These are phyloP conservation scores for Porites rus DNA, from an alignment of 92 coral and sea anemone genomes.

Conservation along the genomic window DNA sequence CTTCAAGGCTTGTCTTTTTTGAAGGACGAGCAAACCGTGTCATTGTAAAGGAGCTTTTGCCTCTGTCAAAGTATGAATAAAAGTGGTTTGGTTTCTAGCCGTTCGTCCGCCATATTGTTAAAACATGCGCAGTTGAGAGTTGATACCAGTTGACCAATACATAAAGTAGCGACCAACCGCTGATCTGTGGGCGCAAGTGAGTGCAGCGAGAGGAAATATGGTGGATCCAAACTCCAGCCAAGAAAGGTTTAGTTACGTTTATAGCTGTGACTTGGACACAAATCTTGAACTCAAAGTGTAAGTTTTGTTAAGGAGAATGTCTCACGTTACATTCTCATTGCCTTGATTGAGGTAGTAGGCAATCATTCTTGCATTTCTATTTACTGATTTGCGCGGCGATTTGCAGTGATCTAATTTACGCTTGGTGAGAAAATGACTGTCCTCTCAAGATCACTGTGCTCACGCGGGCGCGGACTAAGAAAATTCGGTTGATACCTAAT, in stretches of 20 bases:
- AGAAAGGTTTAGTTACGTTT: conserved; percentile 91
- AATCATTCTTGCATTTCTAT: background rate
- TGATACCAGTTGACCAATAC: too few relatives aligned
- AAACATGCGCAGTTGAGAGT: conserved; percentile 1
- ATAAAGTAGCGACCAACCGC: background rate
- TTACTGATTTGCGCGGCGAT: too few relatives aligned
- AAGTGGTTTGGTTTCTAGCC: background rate
- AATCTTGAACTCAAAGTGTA: conserved; percentile 96
- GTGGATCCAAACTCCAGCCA: conserved; percentile 54
- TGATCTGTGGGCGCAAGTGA: conserved; percentile 6
- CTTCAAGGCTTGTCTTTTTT: conserved; percentile 87
- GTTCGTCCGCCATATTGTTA: conserved; percentile 26
- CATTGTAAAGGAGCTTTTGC: conserved; percentile 41
- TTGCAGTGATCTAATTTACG: too few relatives aligned
- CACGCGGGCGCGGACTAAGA: too few relatives aligned
- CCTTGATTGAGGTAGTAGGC: background rate
- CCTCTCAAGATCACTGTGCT: too few relatives aligned
- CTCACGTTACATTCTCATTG: background rate
- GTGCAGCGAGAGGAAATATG: conserved; percentile 36
- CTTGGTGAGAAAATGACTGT: too few relatives aligned
- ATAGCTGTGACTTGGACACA: conserved; percentile 95
- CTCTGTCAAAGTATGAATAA: background rate
- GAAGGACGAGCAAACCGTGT: conserved; percentile 95
- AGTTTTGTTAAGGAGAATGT: conserved; percentile 37
- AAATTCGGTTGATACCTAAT: too few relatives aligned